phyloP scores from a whole-genome alignment of 2,888 invertebrate genomes.

The Plagodis pulveraria region DNA sequence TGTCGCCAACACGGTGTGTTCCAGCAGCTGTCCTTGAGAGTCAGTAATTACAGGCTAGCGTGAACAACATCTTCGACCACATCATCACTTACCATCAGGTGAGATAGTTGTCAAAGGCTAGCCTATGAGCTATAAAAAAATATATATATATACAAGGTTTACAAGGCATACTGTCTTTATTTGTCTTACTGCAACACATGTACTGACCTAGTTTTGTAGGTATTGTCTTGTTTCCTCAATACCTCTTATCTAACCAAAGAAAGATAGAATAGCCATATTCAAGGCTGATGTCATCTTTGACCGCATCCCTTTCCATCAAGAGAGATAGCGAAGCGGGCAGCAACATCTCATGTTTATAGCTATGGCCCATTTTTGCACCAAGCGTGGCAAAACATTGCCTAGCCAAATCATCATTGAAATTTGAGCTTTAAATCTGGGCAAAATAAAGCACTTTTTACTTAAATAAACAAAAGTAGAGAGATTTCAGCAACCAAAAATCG shows the following conservation, averaged over 20 bases:
- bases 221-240: no score
- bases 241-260: neutral
- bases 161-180: no score
- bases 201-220: no score
- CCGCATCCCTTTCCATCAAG: constrained; percentile 9
- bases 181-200: no score
- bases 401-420: neutral
- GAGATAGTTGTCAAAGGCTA: no score
- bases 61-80: no score
- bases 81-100: no score
- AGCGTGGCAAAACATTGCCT: neutral
- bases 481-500: neutral
- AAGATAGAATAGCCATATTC: constrained; percentile 4
- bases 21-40: no score
- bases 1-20: no score
- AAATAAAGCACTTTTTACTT: neutral
- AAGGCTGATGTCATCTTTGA: constrained; percentile 5
- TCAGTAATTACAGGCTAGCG: no score
- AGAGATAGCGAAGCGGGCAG: constrained; percentile 1
- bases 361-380: neutral
- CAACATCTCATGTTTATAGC: neutral
- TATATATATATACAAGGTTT: no score
- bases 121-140: no score
- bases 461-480: neutral
- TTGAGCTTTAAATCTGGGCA: neutral